phyloP scores from a whole-genome alignment of 2,888 invertebrate species.

The Artemia sinica region DNA sequence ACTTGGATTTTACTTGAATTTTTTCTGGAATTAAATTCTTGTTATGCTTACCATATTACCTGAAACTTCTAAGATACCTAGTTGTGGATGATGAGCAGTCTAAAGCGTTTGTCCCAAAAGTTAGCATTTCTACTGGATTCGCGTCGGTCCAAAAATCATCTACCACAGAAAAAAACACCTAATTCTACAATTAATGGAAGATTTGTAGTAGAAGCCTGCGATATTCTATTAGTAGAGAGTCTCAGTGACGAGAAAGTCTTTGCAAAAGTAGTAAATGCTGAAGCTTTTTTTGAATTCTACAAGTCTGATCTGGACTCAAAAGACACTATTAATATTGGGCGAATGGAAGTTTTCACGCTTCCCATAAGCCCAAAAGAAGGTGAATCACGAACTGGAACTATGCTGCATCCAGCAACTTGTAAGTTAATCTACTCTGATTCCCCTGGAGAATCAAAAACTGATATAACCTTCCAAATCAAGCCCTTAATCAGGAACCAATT shows the following conservation, averaged over 20 bases:
- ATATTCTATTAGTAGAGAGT: conserved; percentile 7
- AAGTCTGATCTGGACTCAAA: too few relatives aligned
- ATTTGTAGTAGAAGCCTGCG: not conserved
- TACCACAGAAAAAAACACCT: not conserved
- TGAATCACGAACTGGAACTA: too few relatives aligned
- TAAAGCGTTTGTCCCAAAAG: not conserved
- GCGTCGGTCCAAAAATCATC: not conserved
- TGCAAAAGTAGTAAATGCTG: not conserved
- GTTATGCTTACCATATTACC: conserved; percentile 5
- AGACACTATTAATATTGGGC: too few relatives aligned
- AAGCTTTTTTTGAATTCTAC: not conserved
- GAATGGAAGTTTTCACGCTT: too few relatives aligned
- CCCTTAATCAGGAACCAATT: too few relatives aligned
- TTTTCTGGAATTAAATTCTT: not conserved
- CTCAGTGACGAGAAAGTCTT: not conserved
- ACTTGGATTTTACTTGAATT: not conserved
- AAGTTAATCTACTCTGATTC: too few relatives aligned
- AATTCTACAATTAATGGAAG: too few relatives aligned
- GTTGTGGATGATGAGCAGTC: too few relatives aligned
- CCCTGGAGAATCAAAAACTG: too few relatives aligned
- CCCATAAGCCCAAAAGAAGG: too few relatives aligned
- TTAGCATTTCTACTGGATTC: not conserved
- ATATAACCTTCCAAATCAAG: too few relatives aligned
- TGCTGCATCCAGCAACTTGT: too few relatives aligned
- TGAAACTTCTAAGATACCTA: not conserved